These are phyloP conservation scores for Dryobates pubescens DNA, from an alignment of 2,797 vertebrate genomes.

Conservation along the genomic window DNA sequence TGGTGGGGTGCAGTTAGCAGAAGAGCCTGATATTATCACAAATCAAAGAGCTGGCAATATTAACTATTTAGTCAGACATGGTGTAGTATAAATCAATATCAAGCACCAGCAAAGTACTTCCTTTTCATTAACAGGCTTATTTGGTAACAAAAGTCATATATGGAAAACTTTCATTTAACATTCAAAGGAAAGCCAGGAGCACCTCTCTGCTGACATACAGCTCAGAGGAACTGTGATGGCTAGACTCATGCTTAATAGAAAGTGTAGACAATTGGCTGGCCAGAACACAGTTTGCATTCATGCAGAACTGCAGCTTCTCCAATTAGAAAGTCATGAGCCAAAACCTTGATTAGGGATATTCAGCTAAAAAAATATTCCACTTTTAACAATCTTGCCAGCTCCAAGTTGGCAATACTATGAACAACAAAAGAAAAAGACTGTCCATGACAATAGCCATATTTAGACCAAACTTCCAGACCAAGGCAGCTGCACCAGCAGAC, in stretches of 20 bases:
- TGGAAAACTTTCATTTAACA: neutral
- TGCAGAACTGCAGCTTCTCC: neutral
- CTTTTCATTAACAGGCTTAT: neutral
- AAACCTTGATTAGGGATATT: neutral
- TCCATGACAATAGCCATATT: neutral
- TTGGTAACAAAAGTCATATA: neutral
- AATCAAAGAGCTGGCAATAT: neutral
- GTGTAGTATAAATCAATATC: neutral
- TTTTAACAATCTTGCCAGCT: neutral
- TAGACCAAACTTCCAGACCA: neutral
- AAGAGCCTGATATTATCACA: neutral
- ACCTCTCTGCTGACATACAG: neutral
- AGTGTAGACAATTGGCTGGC: neutral
- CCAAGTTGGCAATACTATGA: neutral
- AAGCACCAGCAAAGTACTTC: neutral
- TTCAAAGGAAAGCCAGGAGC: neutral
- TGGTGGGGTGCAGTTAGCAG: neutral
- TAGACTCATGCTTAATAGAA: neutral
- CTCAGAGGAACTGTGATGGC: neutral
- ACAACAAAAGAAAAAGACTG: neutral
- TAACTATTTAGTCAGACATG: neutral
- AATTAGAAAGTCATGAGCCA: neutral
- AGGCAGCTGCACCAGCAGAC: neutral
- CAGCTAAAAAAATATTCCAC: neutral
- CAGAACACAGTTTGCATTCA: slow-evolving; percentile 2